phyloP scores from a whole-genome alignment of 1,140 invertebrate species.

The Megathymus violae region DNA sequence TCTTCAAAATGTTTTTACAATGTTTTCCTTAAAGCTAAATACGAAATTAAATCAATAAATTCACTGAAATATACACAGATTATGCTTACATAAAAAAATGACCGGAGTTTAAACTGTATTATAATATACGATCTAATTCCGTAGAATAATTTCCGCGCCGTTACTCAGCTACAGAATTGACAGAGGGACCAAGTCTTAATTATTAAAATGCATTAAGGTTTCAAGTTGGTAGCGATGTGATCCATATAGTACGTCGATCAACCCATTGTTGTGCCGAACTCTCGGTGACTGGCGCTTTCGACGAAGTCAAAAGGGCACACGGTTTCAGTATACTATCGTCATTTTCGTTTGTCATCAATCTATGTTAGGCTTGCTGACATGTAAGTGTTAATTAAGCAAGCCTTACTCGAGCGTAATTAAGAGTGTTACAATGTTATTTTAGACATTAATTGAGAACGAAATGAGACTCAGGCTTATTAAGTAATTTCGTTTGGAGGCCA shows the following conservation, averaged over 20 bases:
- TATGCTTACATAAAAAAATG: too few species aligned
- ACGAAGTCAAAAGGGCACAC: slow-evolving; percentile 60
- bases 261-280: slow-evolving; percentile 67
- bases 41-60: too few species aligned
- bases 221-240: slow-evolving; percentile 60
- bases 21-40: not conserved
- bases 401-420: slow-evolving; percentile 81
- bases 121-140: slow-evolving; percentile 13
- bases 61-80: too few species aligned
- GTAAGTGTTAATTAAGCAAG: slow-evolving; percentile 82
- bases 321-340: slow-evolving; percentile 66
- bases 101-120: too few species aligned
- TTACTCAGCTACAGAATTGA: slow-evolving; percentile 20
- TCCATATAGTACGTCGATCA: slow-evolving; percentile 63
- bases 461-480: slow-evolving; percentile 53
- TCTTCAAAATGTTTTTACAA: too few species aligned
- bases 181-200: slow-evolving; percentile 53
- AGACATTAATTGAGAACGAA: slow-evolving; percentile 81
- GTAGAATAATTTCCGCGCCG: slow-evolving; percentile 7
- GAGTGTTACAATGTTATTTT: slow-evolving; percentile 82
- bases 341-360: slow-evolving; percentile 82
- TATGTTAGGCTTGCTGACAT: slow-evolving; percentile 80
- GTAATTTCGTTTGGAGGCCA: slow-evolving; percentile 66
- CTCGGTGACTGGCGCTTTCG: slow-evolving; percentile 72
- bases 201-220: slow-evolving; percentile 77